phyloP scores from a whole-genome alignment of 2,113 vertebrate genomes.

The Pterocles orientalis region DNA sequence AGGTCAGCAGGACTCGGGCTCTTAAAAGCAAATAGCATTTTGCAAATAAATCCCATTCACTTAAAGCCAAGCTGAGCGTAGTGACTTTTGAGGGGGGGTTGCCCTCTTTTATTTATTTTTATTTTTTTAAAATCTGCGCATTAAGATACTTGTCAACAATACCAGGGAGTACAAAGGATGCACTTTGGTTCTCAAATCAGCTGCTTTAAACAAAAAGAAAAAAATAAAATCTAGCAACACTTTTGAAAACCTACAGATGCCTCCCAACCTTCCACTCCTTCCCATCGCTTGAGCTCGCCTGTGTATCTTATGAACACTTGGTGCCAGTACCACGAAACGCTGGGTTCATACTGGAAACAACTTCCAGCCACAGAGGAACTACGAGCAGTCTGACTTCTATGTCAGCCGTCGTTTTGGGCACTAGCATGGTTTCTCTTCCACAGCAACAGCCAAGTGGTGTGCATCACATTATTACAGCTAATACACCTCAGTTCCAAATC shows the following conservation, averaged over 20 bases:
- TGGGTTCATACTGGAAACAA: neutral
- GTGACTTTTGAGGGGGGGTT: neutral
- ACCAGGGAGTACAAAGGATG: neutral
- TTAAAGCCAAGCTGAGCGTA: accelerated
- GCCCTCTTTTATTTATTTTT: neutral
- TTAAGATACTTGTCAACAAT: neutral
- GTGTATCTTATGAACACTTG: accelerated
- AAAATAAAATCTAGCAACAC: neutral
- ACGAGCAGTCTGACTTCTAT: neutral
- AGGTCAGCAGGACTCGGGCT: neutral
- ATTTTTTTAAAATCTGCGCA: neutral
- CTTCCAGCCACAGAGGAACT: neutral
- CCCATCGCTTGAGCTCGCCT: neutral
- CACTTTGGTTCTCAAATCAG: neutral
- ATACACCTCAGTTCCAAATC: neutral
- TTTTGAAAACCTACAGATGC: neutral
- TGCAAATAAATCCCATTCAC: neutral
- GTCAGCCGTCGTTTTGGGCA: neutral
- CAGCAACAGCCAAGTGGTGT: neutral
- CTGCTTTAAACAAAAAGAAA: neutral
- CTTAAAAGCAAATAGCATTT: neutral
- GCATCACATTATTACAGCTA: no score
- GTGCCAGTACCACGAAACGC: neutral
- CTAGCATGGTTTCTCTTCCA: neutral
- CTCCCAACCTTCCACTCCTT: neutral